Base-by-base conservation (phyloP, 2,888 invertebrate genomes). In the Bombylius discolor region DNA sequence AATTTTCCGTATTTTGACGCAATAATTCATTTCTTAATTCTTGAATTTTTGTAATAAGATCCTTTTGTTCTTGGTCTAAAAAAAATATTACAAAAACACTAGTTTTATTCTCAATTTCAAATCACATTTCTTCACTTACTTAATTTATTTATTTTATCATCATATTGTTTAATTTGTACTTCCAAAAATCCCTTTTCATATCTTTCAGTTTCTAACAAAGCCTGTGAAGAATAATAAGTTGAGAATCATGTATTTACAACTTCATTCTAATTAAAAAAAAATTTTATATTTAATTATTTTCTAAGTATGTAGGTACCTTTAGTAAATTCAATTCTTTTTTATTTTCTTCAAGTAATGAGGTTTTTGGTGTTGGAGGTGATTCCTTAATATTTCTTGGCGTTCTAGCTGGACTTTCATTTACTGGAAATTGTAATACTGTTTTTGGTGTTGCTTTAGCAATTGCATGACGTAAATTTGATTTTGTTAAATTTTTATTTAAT, bases 121-220 rank as follows among this genome's bases (percentile, higher is more conserved):
- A 23, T 11, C 31, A 33, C 8, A 48, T 14, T 7, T 12, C 3
- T 31, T 33, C 12, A 51, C 65, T 62, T 62, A 69, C 69, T 62
- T 53, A 68, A 52, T 59, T 65, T 66, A 14, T 57, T 45, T 13
- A 66, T 65, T 62, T 67, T 61, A 5, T 66, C 65, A 34, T 71
- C 68, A 56, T 66, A 65, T 51, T 69, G 67, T 48, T 65, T 62
- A 1, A 70, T 61, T 60, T 72, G 68, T 11, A 67, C 62, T 57
- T 73, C 73, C 1, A 73, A 53, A 1, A 67, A 56, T 7, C 62
- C 64, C 42, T 67, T 71, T 32, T 73, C 73, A 61, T 72, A 73
- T 2, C 65, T 62, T 51, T 71, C 70, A 2, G 70, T 68, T 48
- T 71, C 71, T 31, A 74, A 59, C 61, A 64, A 64, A 5, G 70